Base-by-base conservation (phyloP, 2,888 invertebrate species). In the Cerastis leucographa region DNA sequence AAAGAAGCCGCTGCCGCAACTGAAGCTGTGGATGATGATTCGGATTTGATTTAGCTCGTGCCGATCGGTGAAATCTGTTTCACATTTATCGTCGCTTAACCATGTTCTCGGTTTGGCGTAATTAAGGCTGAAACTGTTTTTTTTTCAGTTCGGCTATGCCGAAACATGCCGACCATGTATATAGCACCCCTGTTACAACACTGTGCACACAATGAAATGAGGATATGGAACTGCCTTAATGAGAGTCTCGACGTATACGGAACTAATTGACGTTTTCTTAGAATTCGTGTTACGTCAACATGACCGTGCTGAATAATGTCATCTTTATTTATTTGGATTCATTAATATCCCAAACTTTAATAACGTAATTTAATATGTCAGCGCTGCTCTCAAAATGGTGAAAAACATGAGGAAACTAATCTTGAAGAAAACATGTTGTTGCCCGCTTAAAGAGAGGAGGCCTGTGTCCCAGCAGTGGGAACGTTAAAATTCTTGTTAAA, bases 191-290 rank as follows among this genome's bases (percentile, higher is more conserved):
- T 71, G 35, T 71, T 29, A 46, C 40, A 71, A 44, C 70, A 59
- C 59, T 46, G 74, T 74, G 29, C 75, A 25, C 25, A 74, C 66
- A 70, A 64, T 72, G 66, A 56, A 70, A 68, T 72, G 62, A 75
- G 76, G 72, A 83, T 73, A 72, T 67, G 49, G 67, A 62, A 61
- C 49, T 44, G 7, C 22, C 59, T 22, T 73, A 74, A 71, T 76
- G 42, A 67, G 49, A 61, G 71, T 51, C 69, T 51, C 66, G 51
- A 59, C 51, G 56, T 42, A 51, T 12, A 59, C 65, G 78, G 40
- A 78, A 81, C 56, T 51, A 69, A 76, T 54, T 70, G 46, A 49
- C 46, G 29, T 56, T 56, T 69, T 56, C 25, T 67, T 25, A 0
- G 54, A 35, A 62, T 14, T 35, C 19, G 29, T 46, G 17, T 22